Evolutionary conservation across 1,140 invertebrate genomes (phyloP), one percentile per base, ranked within the genome.

Genomic region (Listronotus bonariensis): DNA sequence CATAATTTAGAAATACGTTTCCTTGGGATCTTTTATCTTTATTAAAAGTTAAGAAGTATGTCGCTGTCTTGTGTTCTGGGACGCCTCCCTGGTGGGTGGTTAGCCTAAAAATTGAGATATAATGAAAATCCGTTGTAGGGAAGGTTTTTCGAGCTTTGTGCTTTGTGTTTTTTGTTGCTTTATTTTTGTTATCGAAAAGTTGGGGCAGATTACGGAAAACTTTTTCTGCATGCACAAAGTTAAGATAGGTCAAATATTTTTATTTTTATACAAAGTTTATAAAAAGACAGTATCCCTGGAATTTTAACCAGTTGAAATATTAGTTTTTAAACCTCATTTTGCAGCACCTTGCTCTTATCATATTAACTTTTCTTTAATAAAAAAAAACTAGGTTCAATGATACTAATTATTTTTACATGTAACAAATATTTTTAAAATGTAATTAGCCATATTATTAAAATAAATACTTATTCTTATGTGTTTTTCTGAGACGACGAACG

Each of bases 1-100:
- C 51, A 57, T 64, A 64, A 64, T 64, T 51, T 55, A 64, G 59
- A 64, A 55, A 64, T 57, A 57, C 61, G 61, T 56, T 64, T 64
- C 52, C 54, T 42, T 1, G 61, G 52, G 53, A 56, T 57, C 34
- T 51, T 64, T 64, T 56, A 64, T 64, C 61, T 56, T 64, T 64
- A 64, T 64, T 64, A 64, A 64, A 64, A 64, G 53, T 64, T 64
- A 48, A 51, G 45, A 57, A 64, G 55, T 51, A 56, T 57, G 59
- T 62, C 48, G 20, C 49, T 53, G 59, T 43, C 59, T 43, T 49
- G 48, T 62, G 49, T 62, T 43, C 41, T 62, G 48, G 42, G 14
- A 14, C 49, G n/a, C 45, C 54, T 64, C 61, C 52, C 52, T 49
- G 38, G 53, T 18, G 51, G 61, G 53, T 51, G 61, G 61, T 64